A percentile compares a stretch with the other conserved stretches of the same genome.
Evolutionary conservation across 2,797 vertebrate species (phyloP).

Genomic region (Lemur catta): DNA sequence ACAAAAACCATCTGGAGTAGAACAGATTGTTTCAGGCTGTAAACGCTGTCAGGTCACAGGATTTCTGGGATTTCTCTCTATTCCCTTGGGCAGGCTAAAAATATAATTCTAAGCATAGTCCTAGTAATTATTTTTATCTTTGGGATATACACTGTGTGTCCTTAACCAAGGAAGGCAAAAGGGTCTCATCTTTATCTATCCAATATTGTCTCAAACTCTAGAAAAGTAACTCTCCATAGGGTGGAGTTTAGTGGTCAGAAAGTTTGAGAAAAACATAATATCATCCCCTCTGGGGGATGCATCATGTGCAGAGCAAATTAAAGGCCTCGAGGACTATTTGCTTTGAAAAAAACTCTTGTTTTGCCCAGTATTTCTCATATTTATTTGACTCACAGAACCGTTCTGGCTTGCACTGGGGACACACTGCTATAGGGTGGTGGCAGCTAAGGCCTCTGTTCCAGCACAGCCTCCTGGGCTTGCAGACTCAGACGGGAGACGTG

Average conservation of each 20-base stretch:
- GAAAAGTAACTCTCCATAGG: background rate
- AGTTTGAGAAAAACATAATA: background rate
- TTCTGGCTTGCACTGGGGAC: background rate
- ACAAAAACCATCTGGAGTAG: slow-evolving; percentile 20
- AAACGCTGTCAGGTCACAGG: slow-evolving; percentile 22
- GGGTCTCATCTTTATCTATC: background rate
- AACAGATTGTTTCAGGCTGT: slow-evolving; percentile 19
- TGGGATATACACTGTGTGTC: slow-evolving; percentile 22
- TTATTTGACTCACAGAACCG: background rate
- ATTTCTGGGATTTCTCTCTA: slow-evolving; percentile 44
- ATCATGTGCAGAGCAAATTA: background rate
- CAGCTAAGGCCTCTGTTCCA: background rate
- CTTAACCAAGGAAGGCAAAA: slow-evolving; percentile 10
- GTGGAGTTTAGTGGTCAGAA: background rate
- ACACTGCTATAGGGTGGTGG: background rate
- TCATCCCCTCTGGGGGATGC: background rate
- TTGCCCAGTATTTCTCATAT: background rate
- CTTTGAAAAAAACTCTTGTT: background rate
- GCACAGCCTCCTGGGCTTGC: background rate
- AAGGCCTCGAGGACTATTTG: background rate
- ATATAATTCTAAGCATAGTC: slow-evolving; percentile 25
- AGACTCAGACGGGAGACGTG: background rate
- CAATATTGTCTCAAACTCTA: background rate
- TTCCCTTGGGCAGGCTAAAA: background rate
- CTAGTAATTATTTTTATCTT: slow-evolving; percentile 9